These are phyloP conservation scores for Gobionotothen gibberifrons DNA, from an alignment of 2,797 vertebrate species.

Conservation along the genomic window DNA sequence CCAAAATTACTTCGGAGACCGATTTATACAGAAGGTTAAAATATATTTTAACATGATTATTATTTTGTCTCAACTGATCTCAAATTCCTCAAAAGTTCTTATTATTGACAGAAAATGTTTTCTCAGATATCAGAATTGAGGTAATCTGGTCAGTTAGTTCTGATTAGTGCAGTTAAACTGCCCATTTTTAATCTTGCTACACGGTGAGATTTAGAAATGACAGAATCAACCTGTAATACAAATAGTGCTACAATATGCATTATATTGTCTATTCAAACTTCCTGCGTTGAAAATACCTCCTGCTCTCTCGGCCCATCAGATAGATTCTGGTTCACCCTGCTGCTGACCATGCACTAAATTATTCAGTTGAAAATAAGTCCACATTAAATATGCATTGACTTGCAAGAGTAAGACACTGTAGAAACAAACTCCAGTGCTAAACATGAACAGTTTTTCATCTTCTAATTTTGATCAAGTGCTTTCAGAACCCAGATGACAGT, in stretches of 20 bases:
- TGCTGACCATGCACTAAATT: constrained; percentile 83
- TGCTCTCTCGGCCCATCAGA: constrained; percentile 63
- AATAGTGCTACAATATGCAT: constrained; percentile 39
- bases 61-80: too few species aligned
- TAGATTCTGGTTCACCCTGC: constrained; percentile 72
- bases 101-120: not conserved
- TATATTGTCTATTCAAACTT: constrained; percentile 57
- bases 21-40: too few species aligned
- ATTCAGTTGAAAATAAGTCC: constrained; percentile 84
- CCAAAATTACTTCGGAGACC: not conserved
- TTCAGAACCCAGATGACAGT: constrained; percentile 46
- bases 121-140: not conserved
- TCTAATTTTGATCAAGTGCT: constrained; percentile 62
- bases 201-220: not conserved
- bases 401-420: constrained; percentile 75
- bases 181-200: not conserved
- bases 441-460: constrained; percentile 63
- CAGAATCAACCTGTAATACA: not conserved
- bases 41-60: too few species aligned
- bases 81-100: too few species aligned
- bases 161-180: not conserved
- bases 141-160: not conserved
- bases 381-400: constrained; percentile 84
- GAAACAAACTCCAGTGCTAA: constrained; percentile 75
- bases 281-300: constrained; percentile 52